These are phyloP conservation scores for Drosophila recens DNA, from an alignment of 2,888 invertebrate genomes.

Conservation along the genomic window DNA sequence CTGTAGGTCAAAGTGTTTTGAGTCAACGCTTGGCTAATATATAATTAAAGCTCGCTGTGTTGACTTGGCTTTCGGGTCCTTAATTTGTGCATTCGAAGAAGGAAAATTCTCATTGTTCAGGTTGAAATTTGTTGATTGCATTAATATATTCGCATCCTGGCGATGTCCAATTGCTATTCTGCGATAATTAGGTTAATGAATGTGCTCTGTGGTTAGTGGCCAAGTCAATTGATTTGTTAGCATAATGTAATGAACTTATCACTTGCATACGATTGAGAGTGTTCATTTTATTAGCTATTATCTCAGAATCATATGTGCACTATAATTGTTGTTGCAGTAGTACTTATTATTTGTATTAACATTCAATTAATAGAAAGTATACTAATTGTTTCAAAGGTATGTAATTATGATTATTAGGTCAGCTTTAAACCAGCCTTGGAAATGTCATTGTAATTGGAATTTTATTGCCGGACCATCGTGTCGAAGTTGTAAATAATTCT, in stretches of 20 bases:
- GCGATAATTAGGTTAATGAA: conserved; percentile 59
- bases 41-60: conserved; percentile 67
- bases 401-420: neutral
- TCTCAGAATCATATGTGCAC: neutral
- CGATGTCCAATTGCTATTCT: conserved; percentile 32
- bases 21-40: conserved; percentile 61
- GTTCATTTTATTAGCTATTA: conserved; percentile 8
- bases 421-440: neutral
- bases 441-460: neutral
- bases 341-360: neutral
- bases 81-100: conserved; percentile 23
- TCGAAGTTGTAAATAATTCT: neutral
- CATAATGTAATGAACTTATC: conserved; percentile 41
- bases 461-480: neutral
- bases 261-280: conserved; percentile 3
- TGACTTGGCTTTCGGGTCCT: conserved; percentile 7
- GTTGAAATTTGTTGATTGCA: conserved; percentile 28
- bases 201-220: conserved; percentile 47
- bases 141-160: conserved; percentile 42
- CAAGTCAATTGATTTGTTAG: conserved; percentile 50
- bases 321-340: neutral
- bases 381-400: no score
- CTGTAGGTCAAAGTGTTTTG: conserved; percentile 65
- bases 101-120: conserved; percentile 30
- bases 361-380: neutral